Percentiles rank a stretch among this genome's conserved stretches.
Conservation (phyloP, 1,140 invertebrate genomes). For the Bombus sibiricus region DNA sequence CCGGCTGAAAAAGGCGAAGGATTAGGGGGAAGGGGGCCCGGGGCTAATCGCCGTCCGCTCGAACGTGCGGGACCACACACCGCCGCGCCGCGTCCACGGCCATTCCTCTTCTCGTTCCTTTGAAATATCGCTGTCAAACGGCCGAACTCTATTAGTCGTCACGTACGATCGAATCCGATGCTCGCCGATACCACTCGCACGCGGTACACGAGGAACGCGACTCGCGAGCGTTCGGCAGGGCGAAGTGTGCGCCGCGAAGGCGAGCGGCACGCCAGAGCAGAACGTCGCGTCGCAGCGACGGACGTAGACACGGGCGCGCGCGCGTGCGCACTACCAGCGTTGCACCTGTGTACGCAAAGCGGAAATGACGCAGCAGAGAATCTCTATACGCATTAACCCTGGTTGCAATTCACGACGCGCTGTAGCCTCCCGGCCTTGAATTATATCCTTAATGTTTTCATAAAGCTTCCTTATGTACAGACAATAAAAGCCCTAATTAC, state of each 20-base stretch:
- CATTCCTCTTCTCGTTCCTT: slow-evolving; percentile 50
- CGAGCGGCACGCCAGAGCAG: too few relatives aligned
- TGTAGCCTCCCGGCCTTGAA: slow-evolving; percentile 63
- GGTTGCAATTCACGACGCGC: slow-evolving; percentile 51
- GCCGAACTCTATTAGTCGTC: slow-evolving; percentile 65
- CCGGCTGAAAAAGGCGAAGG: slow-evolving; percentile 45
- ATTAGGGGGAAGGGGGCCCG: slow-evolving; percentile 55
- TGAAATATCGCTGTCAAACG: slow-evolving; percentile 71
- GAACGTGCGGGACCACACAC: slow-evolving; percentile 77
- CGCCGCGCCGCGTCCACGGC: slow-evolving; percentile 55
- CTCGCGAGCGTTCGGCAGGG: too few relatives aligned
- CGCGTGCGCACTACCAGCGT: slow-evolving; percentile 1
- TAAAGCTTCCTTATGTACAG: slow-evolving; percentile 74
- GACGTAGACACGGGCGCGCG: neutral
- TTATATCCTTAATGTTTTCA: slow-evolving; percentile 77
- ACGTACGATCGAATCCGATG: neutral
- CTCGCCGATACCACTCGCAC: too few relatives aligned
- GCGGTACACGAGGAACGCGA: too few relatives aligned
- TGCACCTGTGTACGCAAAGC: slow-evolving; percentile 56
- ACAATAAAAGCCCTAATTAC: slow-evolving; percentile 76
- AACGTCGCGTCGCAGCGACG: too few relatives aligned
- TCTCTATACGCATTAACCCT: slow-evolving; percentile 48
- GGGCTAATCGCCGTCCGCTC: slow-evolving; percentile 75
- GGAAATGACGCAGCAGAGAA: slow-evolving; percentile 73
- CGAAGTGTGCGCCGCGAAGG: too few relatives aligned